Evolutionary conservation across 2,113 vertebrate species (phyloP).

Genomic region (Isurus oxyrinchus): DNA sequence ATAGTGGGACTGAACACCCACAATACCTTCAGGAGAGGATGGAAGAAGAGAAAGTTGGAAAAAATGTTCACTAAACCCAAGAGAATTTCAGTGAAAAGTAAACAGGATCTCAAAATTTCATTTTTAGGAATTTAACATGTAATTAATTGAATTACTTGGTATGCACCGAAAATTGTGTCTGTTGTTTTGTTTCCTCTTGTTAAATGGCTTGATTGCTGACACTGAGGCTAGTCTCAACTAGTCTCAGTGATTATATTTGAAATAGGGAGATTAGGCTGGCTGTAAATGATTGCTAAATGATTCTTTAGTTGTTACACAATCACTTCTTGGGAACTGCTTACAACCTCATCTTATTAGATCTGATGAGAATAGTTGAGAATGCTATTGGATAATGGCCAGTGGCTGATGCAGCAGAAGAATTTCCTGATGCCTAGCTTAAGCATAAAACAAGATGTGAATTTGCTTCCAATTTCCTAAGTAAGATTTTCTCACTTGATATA

Average conservation of each 20-base stretch:
- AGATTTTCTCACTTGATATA: too few relatives aligned
- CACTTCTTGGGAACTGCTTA: not conserved
- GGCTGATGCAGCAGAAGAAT: too few relatives aligned
- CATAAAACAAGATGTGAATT: too few relatives aligned
- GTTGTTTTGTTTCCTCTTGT: not conserved
- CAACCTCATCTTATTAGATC: not conserved
- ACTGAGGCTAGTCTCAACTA: not conserved
- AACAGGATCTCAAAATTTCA: not conserved
- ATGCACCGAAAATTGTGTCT: not conserved
- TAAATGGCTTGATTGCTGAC: not conserved
- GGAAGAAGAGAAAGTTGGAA: not conserved
- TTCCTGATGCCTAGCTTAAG: too few relatives aligned
- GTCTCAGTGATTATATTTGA: not conserved
- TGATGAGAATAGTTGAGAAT: not conserved
- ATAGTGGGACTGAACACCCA: not conserved
- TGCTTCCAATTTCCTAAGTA: too few relatives aligned
- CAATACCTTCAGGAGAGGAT: not conserved
- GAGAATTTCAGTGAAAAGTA: not conserved
- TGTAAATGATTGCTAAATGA: not conserved
- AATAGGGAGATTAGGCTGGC: not conserved
- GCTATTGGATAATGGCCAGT: not conserved
- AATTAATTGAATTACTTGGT: not conserved
- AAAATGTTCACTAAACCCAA: not conserved
- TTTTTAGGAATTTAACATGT: not conserved
- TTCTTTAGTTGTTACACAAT: not conserved